Evolutionary conservation across 2,113 vertebrate genomes (phyloP).

Genomic region (Pangasianodon gigas): DNA sequence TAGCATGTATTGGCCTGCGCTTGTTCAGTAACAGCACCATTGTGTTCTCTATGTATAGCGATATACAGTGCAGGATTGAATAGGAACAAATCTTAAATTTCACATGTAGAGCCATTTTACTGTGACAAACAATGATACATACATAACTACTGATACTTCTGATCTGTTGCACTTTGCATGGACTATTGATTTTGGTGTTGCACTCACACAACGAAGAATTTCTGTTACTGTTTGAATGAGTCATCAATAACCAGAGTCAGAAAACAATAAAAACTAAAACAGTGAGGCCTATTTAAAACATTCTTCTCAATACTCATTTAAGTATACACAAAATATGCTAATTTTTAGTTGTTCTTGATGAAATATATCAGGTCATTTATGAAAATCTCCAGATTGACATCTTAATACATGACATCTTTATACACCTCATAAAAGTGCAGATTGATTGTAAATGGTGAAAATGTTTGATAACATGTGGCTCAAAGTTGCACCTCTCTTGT

Average conservation of each 20-base stretch:
- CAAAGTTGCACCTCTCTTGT: not conserved
- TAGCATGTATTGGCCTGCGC: not conserved
- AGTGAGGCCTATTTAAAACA: not conserved
- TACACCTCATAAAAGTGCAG: not conserved
- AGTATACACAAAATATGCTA: not conserved
- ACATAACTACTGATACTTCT: not conserved
- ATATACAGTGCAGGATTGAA: not conserved
- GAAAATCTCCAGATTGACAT: not conserved
- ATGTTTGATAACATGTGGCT: not conserved
- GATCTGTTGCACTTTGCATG: conserved; percentile 10
- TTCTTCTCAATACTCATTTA: not conserved
- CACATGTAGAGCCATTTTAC: not conserved
- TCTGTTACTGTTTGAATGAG: not conserved
- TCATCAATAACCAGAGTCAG: not conserved
- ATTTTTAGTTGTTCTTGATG: not conserved
- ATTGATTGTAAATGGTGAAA: not conserved
- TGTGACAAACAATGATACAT: not conserved
- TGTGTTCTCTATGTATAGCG: not conserved
- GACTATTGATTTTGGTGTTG: conserved; percentile 4
- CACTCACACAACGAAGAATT: not conserved
- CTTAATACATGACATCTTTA: not conserved
- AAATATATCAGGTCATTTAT: not conserved
- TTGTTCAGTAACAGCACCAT: not conserved
- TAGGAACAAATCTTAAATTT: not conserved
- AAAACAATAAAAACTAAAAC: not conserved